A percentile compares a stretch with the other conserved stretches of the same genome.
These are phyloP conservation scores for Malacoctenus gilli DNA, from an alignment of 2,797 vertebrate species.

Conservation along the genomic window DNA sequence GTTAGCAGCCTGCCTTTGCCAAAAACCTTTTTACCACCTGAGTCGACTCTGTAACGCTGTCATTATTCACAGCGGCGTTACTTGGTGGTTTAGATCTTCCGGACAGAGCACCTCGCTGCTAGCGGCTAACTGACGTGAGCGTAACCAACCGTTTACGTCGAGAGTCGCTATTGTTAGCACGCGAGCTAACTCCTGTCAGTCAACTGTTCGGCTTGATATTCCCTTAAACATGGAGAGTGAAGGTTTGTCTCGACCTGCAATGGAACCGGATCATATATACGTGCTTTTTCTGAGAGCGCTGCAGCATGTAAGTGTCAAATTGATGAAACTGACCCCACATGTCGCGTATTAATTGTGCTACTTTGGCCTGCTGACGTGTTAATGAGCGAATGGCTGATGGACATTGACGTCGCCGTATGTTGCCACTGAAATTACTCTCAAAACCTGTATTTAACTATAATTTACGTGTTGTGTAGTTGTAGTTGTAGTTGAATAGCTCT, in stretches of 20 bases:
- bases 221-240: constrained; percentile 55
- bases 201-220: too few species aligned
- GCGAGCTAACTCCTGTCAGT: too few species aligned
- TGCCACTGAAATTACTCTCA: too few species aligned
- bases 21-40: background rate
- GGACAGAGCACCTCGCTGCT: background rate
- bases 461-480: too few species aligned
- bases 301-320: constrained; percentile 72
- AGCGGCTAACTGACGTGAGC: background rate
- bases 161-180: too few species aligned
- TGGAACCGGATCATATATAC: constrained; percentile 66
- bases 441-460: too few species aligned
- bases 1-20: constrained; percentile 2
- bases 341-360: constrained; percentile 6
- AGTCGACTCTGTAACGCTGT: background rate
- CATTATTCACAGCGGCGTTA: background rate
- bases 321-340: background rate
- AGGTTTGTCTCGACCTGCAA: background rate
- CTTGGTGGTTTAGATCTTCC: background rate
- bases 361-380: constrained; percentile 62
- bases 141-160: too few species aligned
- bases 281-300: constrained; percentile 64
- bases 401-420: background rate
- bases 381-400: constrained; percentile 20
- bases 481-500: too few species aligned